A percentile compares a stretch with the other conserved stretches of the same genome.
These are phyloP conservation scores for Raillietiella orientalis DNA, from an alignment of 2,888 invertebrate species.

Conservation along the genomic window DNA sequence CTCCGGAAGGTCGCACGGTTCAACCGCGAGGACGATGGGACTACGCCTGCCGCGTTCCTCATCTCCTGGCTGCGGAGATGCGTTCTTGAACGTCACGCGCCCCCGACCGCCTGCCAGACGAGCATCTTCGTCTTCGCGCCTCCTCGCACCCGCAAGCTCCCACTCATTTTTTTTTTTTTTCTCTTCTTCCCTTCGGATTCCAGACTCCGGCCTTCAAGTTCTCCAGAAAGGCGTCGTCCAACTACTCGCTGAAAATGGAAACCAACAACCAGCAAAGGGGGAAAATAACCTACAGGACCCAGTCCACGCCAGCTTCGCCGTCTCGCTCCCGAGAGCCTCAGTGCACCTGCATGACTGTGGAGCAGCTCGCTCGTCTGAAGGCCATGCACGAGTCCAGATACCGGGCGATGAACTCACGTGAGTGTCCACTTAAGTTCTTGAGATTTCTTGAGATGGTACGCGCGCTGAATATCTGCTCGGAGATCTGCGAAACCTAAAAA, in stretches of 20 bases:
- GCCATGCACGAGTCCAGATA: conserved; percentile 50
- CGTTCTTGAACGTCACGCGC: no score
- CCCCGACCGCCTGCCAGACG: no score
- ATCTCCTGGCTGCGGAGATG: no score
- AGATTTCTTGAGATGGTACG: no score
- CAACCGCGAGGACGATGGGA: no score
- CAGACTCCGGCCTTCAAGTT: conserved; percentile 95
- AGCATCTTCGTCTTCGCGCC: background rate
- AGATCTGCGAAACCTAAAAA: no score
- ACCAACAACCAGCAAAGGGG: conserved; percentile 12
- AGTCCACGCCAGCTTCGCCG: conserved; percentile 76
- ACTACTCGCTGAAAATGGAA: conserved; percentile 79
- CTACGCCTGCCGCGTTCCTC: no score
- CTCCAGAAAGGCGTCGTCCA: conserved; percentile 84
- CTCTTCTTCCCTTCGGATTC: conserved; percentile 11
- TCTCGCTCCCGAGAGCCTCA: conserved; percentile 51
- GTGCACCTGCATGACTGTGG: conserved; percentile 80
- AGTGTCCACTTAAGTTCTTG: no score
- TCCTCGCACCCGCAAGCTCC: background rate
- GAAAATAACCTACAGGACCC: conserved; percentile 44
- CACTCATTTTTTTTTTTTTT: conserved; percentile 1
- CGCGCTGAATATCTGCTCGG: no score
- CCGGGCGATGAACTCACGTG: no score
- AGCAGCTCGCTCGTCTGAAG: conserved; percentile 54
- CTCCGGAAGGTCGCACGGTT: no score